phyloP scores from a whole-genome alignment of 2,888 invertebrate genomes.

The Callyntrura sp. region DNA sequence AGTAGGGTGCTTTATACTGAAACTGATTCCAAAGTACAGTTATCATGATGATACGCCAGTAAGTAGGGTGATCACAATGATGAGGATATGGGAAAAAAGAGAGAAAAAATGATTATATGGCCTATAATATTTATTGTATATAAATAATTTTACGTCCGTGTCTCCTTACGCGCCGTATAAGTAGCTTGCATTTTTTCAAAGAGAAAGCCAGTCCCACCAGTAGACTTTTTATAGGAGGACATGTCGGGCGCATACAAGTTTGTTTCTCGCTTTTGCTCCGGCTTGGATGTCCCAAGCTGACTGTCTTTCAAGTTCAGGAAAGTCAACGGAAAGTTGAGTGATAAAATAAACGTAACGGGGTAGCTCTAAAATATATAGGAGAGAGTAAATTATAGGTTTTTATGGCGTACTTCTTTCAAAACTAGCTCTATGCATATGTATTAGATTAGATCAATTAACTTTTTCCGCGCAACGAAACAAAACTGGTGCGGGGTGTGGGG shows the following conservation, averaged over 20 bases:
- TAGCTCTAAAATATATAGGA: conserved; percentile 24
- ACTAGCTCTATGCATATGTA: conserved; percentile 66
- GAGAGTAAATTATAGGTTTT: conserved; percentile 60
- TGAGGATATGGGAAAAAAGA: background rate
- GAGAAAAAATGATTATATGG: background rate
- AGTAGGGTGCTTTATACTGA: background rate
- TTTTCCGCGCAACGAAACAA: conserved; percentile 44
- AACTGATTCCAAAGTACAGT: background rate
- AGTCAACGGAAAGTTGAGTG: conserved; percentile 66
- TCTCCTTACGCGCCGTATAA: too few relatives aligned
- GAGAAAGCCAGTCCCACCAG: background rate
- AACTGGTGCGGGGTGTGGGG: background rate
- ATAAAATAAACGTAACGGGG: conserved; percentile 67
- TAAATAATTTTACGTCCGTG: background rate
- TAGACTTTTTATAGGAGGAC: background rate
- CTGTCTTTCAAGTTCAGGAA: conserved; percentile 63
- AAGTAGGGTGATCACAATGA: too few relatives aligned
- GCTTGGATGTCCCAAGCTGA: conserved; percentile 6
- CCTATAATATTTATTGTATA: background rate
- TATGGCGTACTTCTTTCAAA: conserved; percentile 55
- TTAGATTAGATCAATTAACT: conserved; percentile 75
- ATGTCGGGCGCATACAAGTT: background rate
- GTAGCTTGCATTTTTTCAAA: too few relatives aligned
- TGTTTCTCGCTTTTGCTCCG: conserved; percentile 3
- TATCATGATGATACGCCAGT: too few relatives aligned